A percentile compares a stretch with the other conserved stretches of the same genome.
Evolutionary conservation across 2,888 invertebrate species (phyloP).

Genomic region (Acronicta alni): DNA sequence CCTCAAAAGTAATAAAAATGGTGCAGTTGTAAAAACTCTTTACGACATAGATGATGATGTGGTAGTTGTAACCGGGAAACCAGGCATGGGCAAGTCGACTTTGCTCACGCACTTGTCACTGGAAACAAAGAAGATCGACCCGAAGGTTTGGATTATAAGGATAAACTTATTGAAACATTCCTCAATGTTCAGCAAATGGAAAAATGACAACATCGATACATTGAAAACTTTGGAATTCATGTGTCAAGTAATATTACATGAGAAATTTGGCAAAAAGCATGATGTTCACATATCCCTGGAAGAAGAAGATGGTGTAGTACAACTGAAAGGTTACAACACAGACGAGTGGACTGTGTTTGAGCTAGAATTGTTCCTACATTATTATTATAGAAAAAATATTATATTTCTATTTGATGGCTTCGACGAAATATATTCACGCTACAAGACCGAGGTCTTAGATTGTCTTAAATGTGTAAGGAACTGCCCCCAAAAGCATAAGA

Average conservation of each 20-base stretch:
- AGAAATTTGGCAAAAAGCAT: slow-evolving; percentile 1
- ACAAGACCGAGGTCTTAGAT: slow-evolving; percentile 23
- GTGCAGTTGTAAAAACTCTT: slow-evolving; percentile 9
- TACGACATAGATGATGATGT: slow-evolving; percentile 8
- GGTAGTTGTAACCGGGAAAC: slow-evolving; percentile 37
- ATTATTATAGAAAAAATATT: slow-evolving; percentile 20
- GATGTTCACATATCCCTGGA: background rate
- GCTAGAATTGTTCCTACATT: slow-evolving; percentile 38
- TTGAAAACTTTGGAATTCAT: slow-evolving; percentile 19
- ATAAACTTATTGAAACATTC: slow-evolving; percentile 37
- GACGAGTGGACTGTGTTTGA: slow-evolving; percentile 18
- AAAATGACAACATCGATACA: slow-evolving; percentile 5
- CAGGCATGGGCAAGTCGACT: slow-evolving; percentile 57
- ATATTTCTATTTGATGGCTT: slow-evolving; percentile 52
- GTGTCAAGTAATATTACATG: slow-evolving; percentile 6
- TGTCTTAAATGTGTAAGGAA: slow-evolving; percentile 14
- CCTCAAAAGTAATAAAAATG: background rate
- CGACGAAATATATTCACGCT: slow-evolving; percentile 52
- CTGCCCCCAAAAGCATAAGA: slow-evolving; percentile 9
- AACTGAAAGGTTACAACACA: slow-evolving; percentile 9
- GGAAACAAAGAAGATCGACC: slow-evolving; percentile 27
- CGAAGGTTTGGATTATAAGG: slow-evolving; percentile 38
- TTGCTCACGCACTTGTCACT: slow-evolving; percentile 42
- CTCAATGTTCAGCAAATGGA: slow-evolving; percentile 19
- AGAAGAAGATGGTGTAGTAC: slow-evolving; percentile 4